Evolutionary conservation across 2,113 vertebrate species (phyloP).

Genomic region (Epinephelus cyanopodus): DNA sequence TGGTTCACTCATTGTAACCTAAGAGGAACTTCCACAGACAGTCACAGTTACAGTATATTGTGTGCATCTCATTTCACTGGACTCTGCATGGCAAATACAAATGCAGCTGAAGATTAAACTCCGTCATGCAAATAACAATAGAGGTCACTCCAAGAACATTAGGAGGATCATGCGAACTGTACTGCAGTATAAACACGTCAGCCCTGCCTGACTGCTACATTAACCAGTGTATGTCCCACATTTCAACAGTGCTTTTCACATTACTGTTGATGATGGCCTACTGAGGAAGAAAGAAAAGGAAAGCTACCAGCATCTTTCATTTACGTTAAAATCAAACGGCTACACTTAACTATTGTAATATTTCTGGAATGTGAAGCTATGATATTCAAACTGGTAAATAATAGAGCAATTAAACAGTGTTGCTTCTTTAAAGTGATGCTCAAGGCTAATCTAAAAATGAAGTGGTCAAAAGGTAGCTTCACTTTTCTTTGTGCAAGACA

Average conservation of each 20-base stretch:
- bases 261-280: neutral
- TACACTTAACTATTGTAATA: neutral
- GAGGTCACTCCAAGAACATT: constrained; percentile 74
- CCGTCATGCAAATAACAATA: constrained; percentile 81
- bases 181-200: neutral
- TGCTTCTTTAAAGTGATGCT: neutral
- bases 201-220: neutral
- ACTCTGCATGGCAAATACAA: constrained; percentile 73
- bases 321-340: neutral
- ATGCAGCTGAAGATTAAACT: constrained; percentile 59
- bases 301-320: neutral
- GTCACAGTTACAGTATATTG: neutral
- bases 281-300: neutral
- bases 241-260: neutral
- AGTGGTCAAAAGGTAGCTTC: constrained; percentile 43
- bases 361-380: neutral
- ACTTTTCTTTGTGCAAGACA: constrained; percentile 20
- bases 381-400: neutral
- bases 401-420: too few species aligned
- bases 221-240: neutral
- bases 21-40: too few species aligned
- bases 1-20: too few species aligned
- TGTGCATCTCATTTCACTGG: constrained; percentile 66
- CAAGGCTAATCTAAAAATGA: constrained; percentile 36
- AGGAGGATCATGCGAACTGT: constrained; percentile 44